phyloP scores from a whole-genome alignment of 1,140 invertebrate species.

The Centruroides vittatus region DNA sequence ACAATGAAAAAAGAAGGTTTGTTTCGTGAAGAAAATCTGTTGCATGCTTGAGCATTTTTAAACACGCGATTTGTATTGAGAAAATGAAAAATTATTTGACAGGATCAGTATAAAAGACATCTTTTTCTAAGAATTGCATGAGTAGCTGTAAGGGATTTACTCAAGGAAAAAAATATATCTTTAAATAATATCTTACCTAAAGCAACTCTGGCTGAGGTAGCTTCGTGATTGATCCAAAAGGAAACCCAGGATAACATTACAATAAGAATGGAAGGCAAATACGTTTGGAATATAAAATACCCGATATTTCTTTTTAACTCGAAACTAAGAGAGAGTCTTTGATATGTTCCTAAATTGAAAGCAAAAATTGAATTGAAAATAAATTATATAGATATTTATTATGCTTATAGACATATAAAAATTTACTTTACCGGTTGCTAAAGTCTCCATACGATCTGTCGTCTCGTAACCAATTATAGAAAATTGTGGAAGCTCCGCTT shows the following conservation, averaged over 20 bases:
- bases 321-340: slow-evolving; percentile 78
- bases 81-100: too few species aligned
- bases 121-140: too few species aligned
- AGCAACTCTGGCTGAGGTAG: slow-evolving; percentile 59
- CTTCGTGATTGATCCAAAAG: slow-evolving; percentile 70
- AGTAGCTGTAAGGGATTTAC: too few species aligned
- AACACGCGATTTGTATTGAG: too few species aligned
- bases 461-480: slow-evolving; percentile 87
- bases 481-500: slow-evolving; percentile 89
- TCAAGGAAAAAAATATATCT: too few species aligned
- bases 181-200: slow-evolving; percentile 38
- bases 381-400: neutral
- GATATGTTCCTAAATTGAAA: slow-evolving; percentile 45
- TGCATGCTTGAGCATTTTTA: too few species aligned
- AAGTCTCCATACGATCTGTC: slow-evolving; percentile 64
- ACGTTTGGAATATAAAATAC: slow-evolving; percentile 71
- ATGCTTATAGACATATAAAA: neutral
- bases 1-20: too few species aligned
- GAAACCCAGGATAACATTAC: slow-evolving; percentile 76
- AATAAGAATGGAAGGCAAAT: slow-evolving; percentile 63
- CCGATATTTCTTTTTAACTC: slow-evolving; percentile 60
- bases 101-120: too few species aligned
- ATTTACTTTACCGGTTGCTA: slow-evolving; percentile 58
- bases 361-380: neutral
- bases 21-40: too few species aligned